Conservation (phyloP, 2,797 vertebrate species). For the Ammospiza maritima region DNA sequence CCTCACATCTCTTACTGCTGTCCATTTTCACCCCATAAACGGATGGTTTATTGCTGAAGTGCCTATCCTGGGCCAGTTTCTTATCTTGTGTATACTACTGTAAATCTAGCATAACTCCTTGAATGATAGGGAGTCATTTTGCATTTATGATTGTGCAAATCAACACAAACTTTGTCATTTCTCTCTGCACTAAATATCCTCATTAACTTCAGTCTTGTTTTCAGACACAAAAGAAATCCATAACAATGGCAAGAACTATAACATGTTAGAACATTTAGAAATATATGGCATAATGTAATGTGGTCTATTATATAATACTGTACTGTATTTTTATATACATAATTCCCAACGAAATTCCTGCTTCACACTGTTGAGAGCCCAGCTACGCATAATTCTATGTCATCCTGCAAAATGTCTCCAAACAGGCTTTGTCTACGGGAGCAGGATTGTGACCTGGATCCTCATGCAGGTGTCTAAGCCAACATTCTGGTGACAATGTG, state of each 20-base stretch:
- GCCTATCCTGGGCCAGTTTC: neutral
- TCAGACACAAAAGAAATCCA: neutral
- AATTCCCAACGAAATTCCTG: neutral
- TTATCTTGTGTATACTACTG: neutral
- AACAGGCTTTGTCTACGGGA: neutral
- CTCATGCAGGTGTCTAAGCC: neutral
- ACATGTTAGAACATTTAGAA: neutral
- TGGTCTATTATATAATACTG: neutral
- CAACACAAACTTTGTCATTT: neutral
- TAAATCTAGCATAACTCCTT: slow-evolving; percentile 9
- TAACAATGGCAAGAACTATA: neutral
- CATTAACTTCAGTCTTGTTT: neutral
- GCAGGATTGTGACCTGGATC: neutral
- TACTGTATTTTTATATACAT: neutral
- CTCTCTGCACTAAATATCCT: neutral
- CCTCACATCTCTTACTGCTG: neutral
- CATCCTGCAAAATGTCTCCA: neutral
- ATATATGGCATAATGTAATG: neutral
- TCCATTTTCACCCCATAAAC: neutral
- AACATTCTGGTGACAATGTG: neutral
- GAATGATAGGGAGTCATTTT: neutral
- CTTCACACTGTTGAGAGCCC: neutral
- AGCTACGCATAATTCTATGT: neutral
- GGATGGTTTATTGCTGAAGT: neutral
- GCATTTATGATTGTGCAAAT: slow-evolving; percentile 22